Evolutionary conservation across 2,888 invertebrate genomes (phyloP).

Genomic region (Philhelius pedissequus): DNA sequence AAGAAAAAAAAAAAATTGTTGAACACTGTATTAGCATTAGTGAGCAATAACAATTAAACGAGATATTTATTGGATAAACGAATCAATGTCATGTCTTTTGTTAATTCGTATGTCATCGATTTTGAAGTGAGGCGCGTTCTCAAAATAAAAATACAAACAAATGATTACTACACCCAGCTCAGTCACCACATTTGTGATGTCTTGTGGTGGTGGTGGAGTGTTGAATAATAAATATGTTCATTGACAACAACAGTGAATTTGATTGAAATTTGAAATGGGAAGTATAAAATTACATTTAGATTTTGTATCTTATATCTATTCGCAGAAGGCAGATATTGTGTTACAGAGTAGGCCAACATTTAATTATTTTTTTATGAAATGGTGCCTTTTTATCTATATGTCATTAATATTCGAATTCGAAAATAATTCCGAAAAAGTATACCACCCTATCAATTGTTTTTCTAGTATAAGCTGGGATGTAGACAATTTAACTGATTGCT

Average conservation of each 20-base stretch:
- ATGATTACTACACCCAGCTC: neutral
- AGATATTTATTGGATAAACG: constrained; percentile 62
- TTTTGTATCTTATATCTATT: too few species aligned
- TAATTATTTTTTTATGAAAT: too few species aligned
- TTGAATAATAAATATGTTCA: neutral
- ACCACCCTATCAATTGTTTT: too few species aligned
- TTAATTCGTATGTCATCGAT: constrained; percentile 45
- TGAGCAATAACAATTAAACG: constrained; percentile 59
- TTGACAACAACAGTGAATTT: neutral
- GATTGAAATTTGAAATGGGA: neutral
- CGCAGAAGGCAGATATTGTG: too few species aligned
- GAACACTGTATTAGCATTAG: constrained; percentile 50
- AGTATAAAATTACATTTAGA: neutral
- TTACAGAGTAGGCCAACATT: too few species aligned
- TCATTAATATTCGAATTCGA: too few species aligned
- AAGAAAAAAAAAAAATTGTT: constrained; percentile 10
- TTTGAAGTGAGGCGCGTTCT: constrained; percentile 43
- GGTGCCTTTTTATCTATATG: too few species aligned
- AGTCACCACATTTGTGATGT: neutral
- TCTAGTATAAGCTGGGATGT: too few species aligned
- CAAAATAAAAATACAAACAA: neutral
- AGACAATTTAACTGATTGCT: too few species aligned
- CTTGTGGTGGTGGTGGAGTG: neutral
- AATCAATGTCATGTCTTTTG: constrained; percentile 63
- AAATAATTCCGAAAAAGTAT: too few species aligned